These are phyloP conservation scores for Corythornis madagascariensis DNA, from an alignment of 2,113 vertebrate species.

Conservation along the genomic window DNA sequence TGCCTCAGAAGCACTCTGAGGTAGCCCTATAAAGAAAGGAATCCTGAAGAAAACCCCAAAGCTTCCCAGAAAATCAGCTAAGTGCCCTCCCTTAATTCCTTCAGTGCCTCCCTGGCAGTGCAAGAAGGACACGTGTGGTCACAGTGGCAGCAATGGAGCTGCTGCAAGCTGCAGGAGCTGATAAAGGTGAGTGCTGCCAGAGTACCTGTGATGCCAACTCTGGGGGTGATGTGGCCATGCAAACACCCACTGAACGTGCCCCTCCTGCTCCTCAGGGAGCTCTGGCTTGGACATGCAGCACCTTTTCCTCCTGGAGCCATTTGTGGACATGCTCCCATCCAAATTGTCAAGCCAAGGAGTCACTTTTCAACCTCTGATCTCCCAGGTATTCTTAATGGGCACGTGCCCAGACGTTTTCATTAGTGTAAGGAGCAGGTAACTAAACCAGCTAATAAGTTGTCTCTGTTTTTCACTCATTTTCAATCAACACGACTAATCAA, in stretches of 20 bases:
- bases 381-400: conserved; percentile 45
- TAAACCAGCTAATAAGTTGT: conserved; percentile 57
- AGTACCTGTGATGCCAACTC: neutral
- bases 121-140: neutral
- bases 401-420: conserved; percentile 53
- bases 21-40: neutral
- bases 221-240: neutral
- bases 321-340: neutral
- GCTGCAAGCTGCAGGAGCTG: neutral
- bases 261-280: neutral
- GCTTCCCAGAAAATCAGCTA: neutral
- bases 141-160: neutral
- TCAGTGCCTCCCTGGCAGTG: neutral
- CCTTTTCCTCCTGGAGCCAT: neutral
- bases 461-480: conserved; percentile 61
- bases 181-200: neutral
- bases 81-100: neutral
- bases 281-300: neutral
- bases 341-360: neutral
- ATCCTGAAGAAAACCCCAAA: neutral
- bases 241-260: accelerated
- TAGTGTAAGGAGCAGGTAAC: conserved; percentile 59
- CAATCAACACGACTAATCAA: conserved; percentile 63
- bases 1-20: neutral
- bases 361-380: conserved; percentile 28